Evolutionary conservation across 2,797 vertebrate species (phyloP).

Genomic region (Pseudochirops cupreus): DNA sequence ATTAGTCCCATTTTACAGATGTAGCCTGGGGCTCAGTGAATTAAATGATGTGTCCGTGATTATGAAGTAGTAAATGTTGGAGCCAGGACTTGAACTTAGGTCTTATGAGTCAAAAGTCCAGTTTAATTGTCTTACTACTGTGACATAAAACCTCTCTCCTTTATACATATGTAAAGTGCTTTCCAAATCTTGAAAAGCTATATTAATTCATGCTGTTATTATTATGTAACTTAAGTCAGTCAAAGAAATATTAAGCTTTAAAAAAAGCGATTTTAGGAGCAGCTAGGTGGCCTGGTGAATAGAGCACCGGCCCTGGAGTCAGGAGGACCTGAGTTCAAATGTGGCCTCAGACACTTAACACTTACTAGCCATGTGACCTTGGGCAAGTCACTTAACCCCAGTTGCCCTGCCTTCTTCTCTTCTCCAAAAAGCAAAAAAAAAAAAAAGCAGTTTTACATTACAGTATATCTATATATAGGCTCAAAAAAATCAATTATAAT

Average conservation of each 20-base stretch:
- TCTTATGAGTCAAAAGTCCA: not conserved
- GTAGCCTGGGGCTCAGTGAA: not conserved
- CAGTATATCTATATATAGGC: not conserved
- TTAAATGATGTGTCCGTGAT: constrained; percentile 20
- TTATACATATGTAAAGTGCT: not conserved
- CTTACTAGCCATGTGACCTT: too few species aligned
- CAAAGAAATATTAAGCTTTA: not conserved
- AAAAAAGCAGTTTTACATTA: not conserved
- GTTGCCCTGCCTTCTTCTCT: too few species aligned
- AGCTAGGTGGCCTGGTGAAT: too few species aligned
- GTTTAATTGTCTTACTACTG: not conserved
- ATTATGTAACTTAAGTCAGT: not conserved
- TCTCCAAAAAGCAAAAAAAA: too few species aligned
- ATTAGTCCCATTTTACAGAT: not conserved
- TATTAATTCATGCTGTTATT: not conserved
- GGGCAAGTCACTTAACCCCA: too few species aligned
- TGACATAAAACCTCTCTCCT: not conserved
- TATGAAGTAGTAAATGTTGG: not conserved
- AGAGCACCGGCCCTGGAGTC: too few species aligned
- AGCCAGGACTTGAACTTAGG: not conserved
- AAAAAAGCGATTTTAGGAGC: not conserved
- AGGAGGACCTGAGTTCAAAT: too few species aligned
- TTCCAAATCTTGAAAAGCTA: not conserved
- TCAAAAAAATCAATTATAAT: not conserved
- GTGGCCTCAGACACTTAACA: too few species aligned